These are phyloP conservation scores for Euproctis similis DNA, from an alignment of 2,888 invertebrate genomes.

Conservation along the genomic window DNA sequence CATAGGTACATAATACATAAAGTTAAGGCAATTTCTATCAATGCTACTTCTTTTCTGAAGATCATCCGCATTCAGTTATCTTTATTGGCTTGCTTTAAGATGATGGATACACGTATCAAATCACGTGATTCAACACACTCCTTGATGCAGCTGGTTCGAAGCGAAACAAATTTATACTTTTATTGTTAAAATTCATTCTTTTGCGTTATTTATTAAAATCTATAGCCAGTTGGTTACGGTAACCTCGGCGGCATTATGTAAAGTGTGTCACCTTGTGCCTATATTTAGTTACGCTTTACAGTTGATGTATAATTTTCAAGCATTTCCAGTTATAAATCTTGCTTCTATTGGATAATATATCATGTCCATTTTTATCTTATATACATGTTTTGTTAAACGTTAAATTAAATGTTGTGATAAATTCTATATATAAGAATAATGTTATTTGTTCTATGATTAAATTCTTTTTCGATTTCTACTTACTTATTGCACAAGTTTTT, in stretches of 20 bases:
- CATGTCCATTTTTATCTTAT: no score
- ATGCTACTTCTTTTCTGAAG: constrained; percentile 70
- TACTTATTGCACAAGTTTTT: no score
- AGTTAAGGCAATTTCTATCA: constrained; percentile 53
- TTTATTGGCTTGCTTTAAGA: constrained; percentile 66
- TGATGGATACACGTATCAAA: constrained; percentile 74
- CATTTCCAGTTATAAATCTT: no score
- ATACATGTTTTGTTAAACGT: no score
- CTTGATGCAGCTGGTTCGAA: constrained; percentile 70
- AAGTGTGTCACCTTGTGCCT: constrained; percentile 71
- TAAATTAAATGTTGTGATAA: no score
- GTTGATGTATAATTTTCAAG: no score
- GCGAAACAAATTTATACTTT: constrained; percentile 66
- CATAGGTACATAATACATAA: no score
- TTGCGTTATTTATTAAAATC: constrained; percentile 69
- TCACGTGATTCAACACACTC: constrained; percentile 63
- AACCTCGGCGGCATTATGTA: constrained; percentile 36
- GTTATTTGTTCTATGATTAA: no score
- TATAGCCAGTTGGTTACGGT: constrained; percentile 51
- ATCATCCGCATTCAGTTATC: constrained; percentile 73
- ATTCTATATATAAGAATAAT: no score
- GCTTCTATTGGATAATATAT: no score
- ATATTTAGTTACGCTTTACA: constrained; percentile 59
- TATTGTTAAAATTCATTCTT: constrained; percentile 69
- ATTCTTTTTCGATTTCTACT: no score